Conservation (phyloP, 2,113 vertebrate genomes). For the Dipodomys ordii region DNA sequence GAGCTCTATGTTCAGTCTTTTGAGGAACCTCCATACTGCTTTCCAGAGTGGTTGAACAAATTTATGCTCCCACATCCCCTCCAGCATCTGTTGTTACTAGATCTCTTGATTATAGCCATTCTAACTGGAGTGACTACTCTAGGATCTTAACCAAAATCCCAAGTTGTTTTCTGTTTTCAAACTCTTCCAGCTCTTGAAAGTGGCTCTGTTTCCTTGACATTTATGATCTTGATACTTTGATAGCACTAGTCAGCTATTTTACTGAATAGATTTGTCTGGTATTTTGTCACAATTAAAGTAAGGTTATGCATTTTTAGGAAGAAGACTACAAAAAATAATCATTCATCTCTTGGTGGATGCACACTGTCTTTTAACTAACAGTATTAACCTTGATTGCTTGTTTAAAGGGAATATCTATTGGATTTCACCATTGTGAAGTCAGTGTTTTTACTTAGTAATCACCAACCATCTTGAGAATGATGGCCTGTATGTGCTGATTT, state of each 20-base stretch:
- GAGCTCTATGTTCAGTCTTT: too few species aligned
- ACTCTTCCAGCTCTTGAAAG: not conserved
- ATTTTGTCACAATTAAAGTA: not conserved
- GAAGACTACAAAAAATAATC: not conserved
- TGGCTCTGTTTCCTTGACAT: not conserved
- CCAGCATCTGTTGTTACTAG: too few species aligned
- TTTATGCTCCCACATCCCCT: too few species aligned
- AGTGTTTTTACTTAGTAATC: not conserved
- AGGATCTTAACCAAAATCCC: not conserved
- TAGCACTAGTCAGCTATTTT: not conserved
- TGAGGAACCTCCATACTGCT: too few species aligned
- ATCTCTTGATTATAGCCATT: too few species aligned
- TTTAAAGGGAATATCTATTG: not conserved
- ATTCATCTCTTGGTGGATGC: not conserved
- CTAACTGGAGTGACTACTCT: not conserved
- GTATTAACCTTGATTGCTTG: not conserved
- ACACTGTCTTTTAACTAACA: not conserved
- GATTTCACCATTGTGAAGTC: not conserved
- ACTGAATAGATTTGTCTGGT: not conserved
- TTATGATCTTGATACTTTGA: not conserved
- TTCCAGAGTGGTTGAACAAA: too few species aligned
- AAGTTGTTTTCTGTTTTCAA: not conserved
- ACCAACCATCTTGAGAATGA: not conserved
- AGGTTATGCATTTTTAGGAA: slow-evolving; percentile 18
- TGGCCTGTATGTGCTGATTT: not conserved